Evolutionary conservation across 2,113 vertebrate genomes (phyloP), one percentile per base, ranked within the genome.

Genomic region (Zootoca vivipara): DNA sequence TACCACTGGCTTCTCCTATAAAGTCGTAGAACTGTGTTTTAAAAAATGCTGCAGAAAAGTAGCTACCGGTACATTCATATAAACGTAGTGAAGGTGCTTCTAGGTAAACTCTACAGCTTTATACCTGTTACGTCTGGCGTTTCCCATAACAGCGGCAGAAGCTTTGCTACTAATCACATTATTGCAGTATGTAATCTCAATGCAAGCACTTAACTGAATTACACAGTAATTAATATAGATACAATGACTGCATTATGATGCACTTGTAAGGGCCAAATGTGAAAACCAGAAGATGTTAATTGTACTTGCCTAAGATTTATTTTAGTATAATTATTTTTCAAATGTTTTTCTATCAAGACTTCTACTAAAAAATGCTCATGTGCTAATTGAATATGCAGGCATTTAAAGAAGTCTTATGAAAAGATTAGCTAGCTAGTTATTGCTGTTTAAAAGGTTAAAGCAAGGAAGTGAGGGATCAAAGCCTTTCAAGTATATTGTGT

Each of bases 231-330:
- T 40, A 83, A 89, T 24, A 58, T 1, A 78, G 69, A 70, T 0
- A 20, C 0, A 10, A 10, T 83, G 86, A 73, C 87, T 91, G 80
- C 87, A 82, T 67, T 80, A 85, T 42, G 89, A 72, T 80, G 40
- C 0, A 33, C 2, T 20, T 46, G 2, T 0, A 77, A 40, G 77
- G 52, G 64, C 90, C 62, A 78, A 77, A 46, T 62, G 62, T 13
- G 78, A 83, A 90, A 91, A 78, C 81, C n/a, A 82, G 91, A 85
- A 89, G 0, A 0, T 0, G 0, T 78, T 85, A 86, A 86, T 85
- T 88, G 62, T 38, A 42, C 78, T 67, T 89, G 12, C n/a, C 87
- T 62, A 91, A 89, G 86, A 92, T 56, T 0, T 87, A 89, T 78
- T 72, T 40, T 26, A 65, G n/a, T 85, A 64, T 30, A 85, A 77